Evolutionary conservation across 2,113 vertebrate genomes (phyloP).

Genomic region (Xenopus tropicalis): UCB_Xtro_10.0 CM004450.2:21687501-21688000

Average conservation of each 20-base stretch:
- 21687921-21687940: slow-evolving; percentile 93
- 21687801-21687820: too few species aligned
- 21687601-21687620: too few species aligned
- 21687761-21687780: background rate
- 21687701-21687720: slow-evolving; percentile 90
- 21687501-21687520: too few species aligned
- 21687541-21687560: too few species aligned
- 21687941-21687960: slow-evolving; percentile 94
- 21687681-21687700: slow-evolving; percentile 95
- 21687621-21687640: background rate
- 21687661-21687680: slow-evolving; percentile 99
- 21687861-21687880: slow-evolving; percentile 95
- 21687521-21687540: too few species aligned
- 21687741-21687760: slow-evolving; percentile 97
- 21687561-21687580: too few species aligned
- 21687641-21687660: slow-evolving; percentile 69
- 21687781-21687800: too few species aligned
- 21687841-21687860: slow-evolving; percentile 97
- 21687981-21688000: background rate
- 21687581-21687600: too few species aligned
- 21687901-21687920: slow-evolving; percentile 90
- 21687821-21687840: slow-evolving; percentile 43
- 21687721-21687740: slow-evolving; percentile 82
- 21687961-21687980: slow-evolving; percentile 90
- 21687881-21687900: slow-evolving; percentile 81